Evolutionary conservation across 2,113 vertebrate genomes (phyloP), one percentile per base, ranked within the genome.

Genomic region (Ibidorhyncha struthersii): DNA sequence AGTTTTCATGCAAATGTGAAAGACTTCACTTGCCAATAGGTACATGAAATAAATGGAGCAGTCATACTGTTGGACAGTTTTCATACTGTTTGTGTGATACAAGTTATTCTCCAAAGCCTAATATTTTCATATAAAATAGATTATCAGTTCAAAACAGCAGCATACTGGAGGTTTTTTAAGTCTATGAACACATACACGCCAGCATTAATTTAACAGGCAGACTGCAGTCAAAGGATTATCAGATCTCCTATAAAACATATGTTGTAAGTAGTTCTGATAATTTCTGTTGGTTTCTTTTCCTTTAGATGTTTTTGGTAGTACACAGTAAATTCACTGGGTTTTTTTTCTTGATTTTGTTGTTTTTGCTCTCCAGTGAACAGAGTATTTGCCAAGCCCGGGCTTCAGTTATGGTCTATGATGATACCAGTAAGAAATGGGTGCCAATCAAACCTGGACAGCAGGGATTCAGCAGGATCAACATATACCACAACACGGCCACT

Each of bases 401-500:
- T 97, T 99, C 99, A 65, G 99, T 99, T 94, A 99, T 99, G 99
- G 99, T 99, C 98, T 99, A 99, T n/a, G 99, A 99, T 72, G 99
- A 99, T 97, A 99, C 99, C 98, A 99, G 99, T 98, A 99, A 99
- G 98, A 99, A 99, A 97, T 99, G 99, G 99, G 99, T 99, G 95
- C 99, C 99, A 82, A 99, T 99, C 98, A 99, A 99, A 96, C 99
- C 99, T 5, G 99, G 99, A 79, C 99, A 99, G 97, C 99, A 99
- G 97, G 99, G 99, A 91, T 99, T 99, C 98, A 99, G 99, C 98
- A 99, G 99, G 93, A 99, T 99, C 98, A 99, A 99, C 98, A 99
- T 99, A 94, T 99, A 99, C 98, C 99, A 99, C 98, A 99, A 99
- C 97, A 99, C 99, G 20, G 98, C 99, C 98, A 99, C 98, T 84